A percentile compares a stretch with the other conserved stretches of the same genome.
Conservation (phyloP, 2,113 vertebrate genomes). For the Callionymus lyra region DNA sequence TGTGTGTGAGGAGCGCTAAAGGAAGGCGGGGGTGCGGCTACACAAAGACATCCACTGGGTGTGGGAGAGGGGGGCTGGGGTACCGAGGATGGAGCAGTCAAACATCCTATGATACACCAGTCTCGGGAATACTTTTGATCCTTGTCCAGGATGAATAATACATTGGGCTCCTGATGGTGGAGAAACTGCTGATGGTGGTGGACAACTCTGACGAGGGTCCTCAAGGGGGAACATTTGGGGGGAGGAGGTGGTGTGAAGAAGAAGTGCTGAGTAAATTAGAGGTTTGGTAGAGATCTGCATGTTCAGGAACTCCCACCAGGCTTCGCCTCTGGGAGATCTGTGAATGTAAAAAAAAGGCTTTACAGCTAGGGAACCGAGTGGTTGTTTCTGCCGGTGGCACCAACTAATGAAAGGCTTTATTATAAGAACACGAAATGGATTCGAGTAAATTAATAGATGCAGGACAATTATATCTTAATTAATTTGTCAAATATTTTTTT, state of each 20-base stretch:
- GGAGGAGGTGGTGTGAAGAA: neutral
- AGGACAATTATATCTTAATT: no score
- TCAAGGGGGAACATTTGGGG: neutral
- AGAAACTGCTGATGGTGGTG: constrained; percentile 44
- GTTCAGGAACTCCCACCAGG: neutral
- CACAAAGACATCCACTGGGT: constrained; percentile 63
- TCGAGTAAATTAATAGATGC: no score
- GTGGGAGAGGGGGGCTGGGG: constrained; percentile 31
- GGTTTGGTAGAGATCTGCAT: neutral
- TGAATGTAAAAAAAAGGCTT: no score
- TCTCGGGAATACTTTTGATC: constrained; percentile 41
- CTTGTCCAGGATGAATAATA: constrained; percentile 39
- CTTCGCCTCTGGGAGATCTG: neutral
- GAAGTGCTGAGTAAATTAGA: neutral
- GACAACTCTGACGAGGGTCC: neutral
- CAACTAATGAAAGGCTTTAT: no score
- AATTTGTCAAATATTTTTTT: no score
- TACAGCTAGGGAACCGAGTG: no score
- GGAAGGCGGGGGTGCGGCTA: constrained; percentile 15
- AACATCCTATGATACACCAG: constrained; percentile 39
- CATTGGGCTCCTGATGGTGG: constrained; percentile 15
- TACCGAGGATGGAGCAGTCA: constrained; percentile 39
- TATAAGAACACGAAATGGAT: no score
- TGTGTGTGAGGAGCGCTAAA: constrained; percentile 25
- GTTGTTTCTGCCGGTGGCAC: no score